These are phyloP conservation scores for Cydia fagiglandana DNA, from an alignment of 1,140 invertebrate species.

Conservation along the genomic window DNA sequence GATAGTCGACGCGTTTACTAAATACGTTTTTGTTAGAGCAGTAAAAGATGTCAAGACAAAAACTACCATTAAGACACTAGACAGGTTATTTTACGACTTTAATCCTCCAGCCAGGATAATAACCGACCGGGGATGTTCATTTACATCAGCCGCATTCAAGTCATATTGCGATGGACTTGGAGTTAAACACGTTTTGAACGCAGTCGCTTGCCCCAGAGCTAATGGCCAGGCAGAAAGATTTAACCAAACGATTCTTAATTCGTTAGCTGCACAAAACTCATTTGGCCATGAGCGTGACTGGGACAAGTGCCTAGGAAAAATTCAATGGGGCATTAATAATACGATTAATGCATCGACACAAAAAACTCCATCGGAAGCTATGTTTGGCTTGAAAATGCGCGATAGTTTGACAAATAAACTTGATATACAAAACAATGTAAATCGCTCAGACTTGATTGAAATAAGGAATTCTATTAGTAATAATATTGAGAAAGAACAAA, in stretches of 20 bases:
- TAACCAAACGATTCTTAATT: slow-evolving; percentile 23
- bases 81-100: slow-evolving; percentile 24
- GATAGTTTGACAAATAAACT: slow-evolving; percentile 8
- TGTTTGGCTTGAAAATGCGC: background rate
- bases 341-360: slow-evolving; percentile 24
- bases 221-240: slow-evolving; percentile 34
- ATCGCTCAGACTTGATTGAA: background rate
- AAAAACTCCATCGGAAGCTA: slow-evolving; percentile 14
- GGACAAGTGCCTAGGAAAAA: slow-evolving; percentile 18
- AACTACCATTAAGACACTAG: slow-evolving; percentile 4
- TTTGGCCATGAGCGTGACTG: slow-evolving; percentile 25
- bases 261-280: slow-evolving; percentile 25
- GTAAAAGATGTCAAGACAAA: slow-evolving; percentile 28
- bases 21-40: slow-evolving; percentile 34
- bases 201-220: slow-evolving; percentile 31
- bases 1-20: slow-evolving; percentile 34
- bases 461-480: background rate
- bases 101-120: slow-evolving; percentile 21
- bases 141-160: slow-evolving; percentile 19
- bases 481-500: slow-evolving; percentile 18
- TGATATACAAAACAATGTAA: background rate
- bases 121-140: slow-evolving; percentile 17
- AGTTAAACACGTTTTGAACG: slow-evolving; percentile 32
- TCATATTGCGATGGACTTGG: background rate
- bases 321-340: slow-evolving; percentile 35